A percentile compares a stretch with the other conserved stretches of the same genome.
Conservation (phyloP, 2,113 vertebrate genomes). For the Cololabis saira region DNA sequence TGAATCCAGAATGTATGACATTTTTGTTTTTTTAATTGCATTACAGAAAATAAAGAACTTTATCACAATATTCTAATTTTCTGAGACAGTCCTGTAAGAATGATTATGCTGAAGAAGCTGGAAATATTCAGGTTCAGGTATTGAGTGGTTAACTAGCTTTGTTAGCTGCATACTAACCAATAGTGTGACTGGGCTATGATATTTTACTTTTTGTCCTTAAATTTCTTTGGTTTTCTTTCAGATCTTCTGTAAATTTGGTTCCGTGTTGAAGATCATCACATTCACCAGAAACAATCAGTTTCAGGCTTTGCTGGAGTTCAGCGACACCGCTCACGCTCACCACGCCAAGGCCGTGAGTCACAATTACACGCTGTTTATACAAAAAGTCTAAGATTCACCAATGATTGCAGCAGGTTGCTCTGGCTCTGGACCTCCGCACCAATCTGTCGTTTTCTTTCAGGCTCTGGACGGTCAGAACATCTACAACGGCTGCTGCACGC, state of each 20-base stretch:
- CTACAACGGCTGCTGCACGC: constrained; percentile 68
- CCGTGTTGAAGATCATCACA: constrained; percentile 64
- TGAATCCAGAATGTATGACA: no score
- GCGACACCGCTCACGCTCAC: constrained; percentile 55
- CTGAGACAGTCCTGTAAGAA: no score
- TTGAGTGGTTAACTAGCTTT: neutral
- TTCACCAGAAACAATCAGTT: constrained; percentile 71
- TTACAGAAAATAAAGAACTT: no score
- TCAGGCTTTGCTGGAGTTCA: constrained; percentile 69
- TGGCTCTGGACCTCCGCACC: neutral
- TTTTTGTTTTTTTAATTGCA: no score
- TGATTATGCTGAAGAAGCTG: no score
- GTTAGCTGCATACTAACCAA: neutral
- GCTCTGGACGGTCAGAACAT: constrained; percentile 70
- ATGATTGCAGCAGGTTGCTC: no score
- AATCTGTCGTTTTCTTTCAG: constrained; percentile 35
- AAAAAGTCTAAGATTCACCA: no score
- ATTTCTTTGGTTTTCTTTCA: neutral
- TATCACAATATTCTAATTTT: no score
- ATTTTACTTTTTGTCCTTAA: neutral
- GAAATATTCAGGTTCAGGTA: neutral
- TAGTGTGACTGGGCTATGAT: no score
- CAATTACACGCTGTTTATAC: neutral
- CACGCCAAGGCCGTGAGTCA: constrained; percentile 65
- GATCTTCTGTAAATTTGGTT: constrained; percentile 70